phyloP scores from a whole-genome alignment of 2,797 vertebrate genomes.

The Chrysocyon brachyurus region DNA sequence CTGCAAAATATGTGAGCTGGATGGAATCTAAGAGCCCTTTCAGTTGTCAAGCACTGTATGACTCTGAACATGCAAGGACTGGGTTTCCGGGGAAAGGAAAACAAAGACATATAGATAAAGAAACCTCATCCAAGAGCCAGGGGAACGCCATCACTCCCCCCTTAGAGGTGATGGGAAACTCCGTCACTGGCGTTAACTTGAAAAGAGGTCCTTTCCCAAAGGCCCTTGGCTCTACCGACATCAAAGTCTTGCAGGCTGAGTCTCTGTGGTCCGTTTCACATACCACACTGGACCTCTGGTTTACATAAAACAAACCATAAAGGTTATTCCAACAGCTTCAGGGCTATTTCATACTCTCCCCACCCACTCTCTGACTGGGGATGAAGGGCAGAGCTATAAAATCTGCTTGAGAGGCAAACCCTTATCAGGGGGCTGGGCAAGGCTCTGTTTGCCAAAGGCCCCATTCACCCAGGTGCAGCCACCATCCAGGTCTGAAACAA shows the following conservation, averaged over 20 bases:
- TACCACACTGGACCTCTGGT: neutral
- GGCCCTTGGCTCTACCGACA: neutral
- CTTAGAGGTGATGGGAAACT: neutral
- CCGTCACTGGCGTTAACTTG: neutral
- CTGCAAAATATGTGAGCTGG: neutral
- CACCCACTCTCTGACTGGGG: slow-evolving; percentile 16
- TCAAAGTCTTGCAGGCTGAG: neutral
- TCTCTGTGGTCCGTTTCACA: neutral
- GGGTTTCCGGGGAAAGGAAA: neutral
- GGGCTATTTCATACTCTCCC: slow-evolving; percentile 51
- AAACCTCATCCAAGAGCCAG: neutral
- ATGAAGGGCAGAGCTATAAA: slow-evolving; percentile 72
- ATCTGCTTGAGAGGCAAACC: slow-evolving; percentile 60
- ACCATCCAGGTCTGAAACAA: slow-evolving; percentile 61
- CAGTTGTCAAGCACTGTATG: neutral
- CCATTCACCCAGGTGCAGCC: slow-evolving; percentile 14
- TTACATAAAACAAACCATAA: slow-evolving; percentile 52
- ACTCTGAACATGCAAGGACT: neutral
- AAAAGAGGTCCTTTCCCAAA: neutral
- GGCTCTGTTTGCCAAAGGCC: slow-evolving; percentile 78
- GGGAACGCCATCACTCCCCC: neutral
- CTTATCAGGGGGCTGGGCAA: slow-evolving; percentile 69
- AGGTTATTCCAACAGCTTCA: slow-evolving; percentile 49
- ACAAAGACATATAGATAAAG: neutral
- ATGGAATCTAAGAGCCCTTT: neutral